Evolutionary conservation across 2,888 invertebrate species (phyloP).

Genomic region (Tortricodes alternella): DNA sequence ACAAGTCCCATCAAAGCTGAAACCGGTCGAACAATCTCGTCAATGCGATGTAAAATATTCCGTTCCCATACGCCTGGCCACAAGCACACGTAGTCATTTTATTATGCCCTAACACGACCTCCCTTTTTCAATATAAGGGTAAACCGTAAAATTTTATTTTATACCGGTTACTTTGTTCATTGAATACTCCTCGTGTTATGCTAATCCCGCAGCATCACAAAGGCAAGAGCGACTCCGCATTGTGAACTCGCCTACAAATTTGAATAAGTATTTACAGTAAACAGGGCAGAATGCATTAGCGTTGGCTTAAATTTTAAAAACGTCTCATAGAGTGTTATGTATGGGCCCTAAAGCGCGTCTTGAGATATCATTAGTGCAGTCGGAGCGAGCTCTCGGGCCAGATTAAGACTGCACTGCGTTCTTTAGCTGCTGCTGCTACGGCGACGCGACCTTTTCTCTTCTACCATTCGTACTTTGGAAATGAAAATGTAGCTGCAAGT

Average conservation of each 20-base stretch:
- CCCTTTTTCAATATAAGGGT: conserved; percentile 72
- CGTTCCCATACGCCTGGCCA: conserved; percentile 54
- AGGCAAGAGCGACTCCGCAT: conserved; percentile 57
- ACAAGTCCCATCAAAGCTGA: conserved; percentile 24
- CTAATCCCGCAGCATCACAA: conserved; percentile 70
- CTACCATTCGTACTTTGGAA: conserved; percentile 48
- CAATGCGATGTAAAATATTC: conserved; percentile 55
- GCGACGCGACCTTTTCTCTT: conserved; percentile 54
- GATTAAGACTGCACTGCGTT: conserved; percentile 70
- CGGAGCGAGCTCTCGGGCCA: conserved; percentile 59
- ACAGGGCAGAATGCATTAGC: conserved; percentile 76
- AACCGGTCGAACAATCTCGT: conserved; percentile 41
- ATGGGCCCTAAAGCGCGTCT: conserved; percentile 78
- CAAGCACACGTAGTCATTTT: conserved; percentile 62
- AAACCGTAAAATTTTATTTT: conserved; percentile 76
- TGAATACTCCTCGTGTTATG: conserved; percentile 74
- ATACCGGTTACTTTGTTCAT: conserved; percentile 75
- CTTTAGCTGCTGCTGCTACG: conserved; percentile 55
- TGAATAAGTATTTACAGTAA: conserved; percentile 79
- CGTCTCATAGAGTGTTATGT: conserved; percentile 80
- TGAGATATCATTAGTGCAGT: conserved; percentile 79
- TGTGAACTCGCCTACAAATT: conserved; percentile 75
- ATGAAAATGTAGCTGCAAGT: conserved; percentile 51
- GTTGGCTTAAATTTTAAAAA: conserved; percentile 82
- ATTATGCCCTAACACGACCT: conserved; percentile 66